Base-by-base conservation (phyloP, 2,888 invertebrate species). In the Drosophila macrothrix region DNA sequence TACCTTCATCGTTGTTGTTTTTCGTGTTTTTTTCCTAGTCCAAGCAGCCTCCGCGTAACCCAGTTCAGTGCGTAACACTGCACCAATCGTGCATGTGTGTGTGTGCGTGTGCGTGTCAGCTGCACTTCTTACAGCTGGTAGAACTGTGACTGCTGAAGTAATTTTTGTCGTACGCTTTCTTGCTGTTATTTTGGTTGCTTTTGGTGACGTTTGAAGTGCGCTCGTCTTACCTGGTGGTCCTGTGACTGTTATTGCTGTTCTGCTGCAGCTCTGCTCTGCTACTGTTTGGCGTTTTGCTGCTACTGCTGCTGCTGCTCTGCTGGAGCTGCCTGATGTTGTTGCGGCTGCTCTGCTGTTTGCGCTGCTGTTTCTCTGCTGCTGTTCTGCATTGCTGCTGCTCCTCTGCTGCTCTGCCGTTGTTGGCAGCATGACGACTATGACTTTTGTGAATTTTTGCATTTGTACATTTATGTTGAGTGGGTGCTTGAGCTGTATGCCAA, bases 381-480 rank as follows among this genome's bases (percentile, higher is more conserved):
- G 74, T 84, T 87, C 80, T 58, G 74, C 82, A 72, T 73, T 76
- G 76, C 70, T 66, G 62, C 22, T 31, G 22, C 41, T 43, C 22
- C 16, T 43, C 31, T 43, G 16, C 16, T 58, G 58, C 46, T 46
- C 69, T 64, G 62, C 43, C 33, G 22, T 29, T 31, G 43, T n/a
- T 58, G 25, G 70, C 58, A 61, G 58, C 72, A 58, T 65, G 80
- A 78, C 69, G 78, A 75, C 67, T 78, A 73, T 74, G 76, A 79
- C 82, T 82, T 76, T 87, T 83, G 71, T 75, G 46, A 25, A 46
- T 46, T 46, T 46, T 46, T 25, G 25, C 46, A 46, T 83, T 87
- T 84, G 82, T 83, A 82, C 85, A 87, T 89, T 87, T 87, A 82
- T 75, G 82, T 76, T 83, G 80, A 87, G 87, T 76, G 80, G 70